A percentile compares a stretch with the other conserved stretches of the same genome.
These are phyloP conservation scores for Bombus picipes DNA, from an alignment of 1,140 invertebrate species.

Conservation along the genomic window DNA sequence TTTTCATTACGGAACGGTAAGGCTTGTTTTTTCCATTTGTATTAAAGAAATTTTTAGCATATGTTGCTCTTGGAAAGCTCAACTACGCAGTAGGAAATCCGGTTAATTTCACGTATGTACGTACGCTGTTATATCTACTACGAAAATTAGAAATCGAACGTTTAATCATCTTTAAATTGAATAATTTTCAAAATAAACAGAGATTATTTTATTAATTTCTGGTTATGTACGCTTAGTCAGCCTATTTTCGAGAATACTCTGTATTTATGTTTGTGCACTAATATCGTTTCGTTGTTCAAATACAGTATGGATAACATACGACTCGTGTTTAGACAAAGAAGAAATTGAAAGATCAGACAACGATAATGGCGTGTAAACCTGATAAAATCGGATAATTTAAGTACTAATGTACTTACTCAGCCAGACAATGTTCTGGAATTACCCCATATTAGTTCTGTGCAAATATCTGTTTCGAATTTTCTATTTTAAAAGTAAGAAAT, in stretches of 20 bases:
- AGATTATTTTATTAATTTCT: neutral
- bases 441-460: neutral
- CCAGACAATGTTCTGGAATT: neutral
- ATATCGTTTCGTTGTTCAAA: neutral
- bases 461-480: neutral
- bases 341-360: conserved; percentile 20
- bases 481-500: no score
- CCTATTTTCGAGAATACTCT: neutral
- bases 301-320: neutral
- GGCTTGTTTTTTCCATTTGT: neutral
- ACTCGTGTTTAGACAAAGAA: conserved; percentile 17
- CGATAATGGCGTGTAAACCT: conserved; percentile 16
- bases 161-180: no score
- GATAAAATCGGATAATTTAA: conserved; percentile 35
- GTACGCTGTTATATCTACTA: no score
- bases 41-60: no score
- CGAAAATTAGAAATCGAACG: no score
- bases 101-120: no score
- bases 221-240: neutral
- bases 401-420: conserved; percentile 10
- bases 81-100: no score
- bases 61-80: no score
- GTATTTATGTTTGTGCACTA: neutral
- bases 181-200: no score
- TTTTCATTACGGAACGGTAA: neutral